Percentiles rank a stretch among this genome's conserved stretches.
Evolutionary conservation across 2,797 vertebrate genomes (phyloP).

Genomic region (Paramormyrops hopkinsi): DNA sequence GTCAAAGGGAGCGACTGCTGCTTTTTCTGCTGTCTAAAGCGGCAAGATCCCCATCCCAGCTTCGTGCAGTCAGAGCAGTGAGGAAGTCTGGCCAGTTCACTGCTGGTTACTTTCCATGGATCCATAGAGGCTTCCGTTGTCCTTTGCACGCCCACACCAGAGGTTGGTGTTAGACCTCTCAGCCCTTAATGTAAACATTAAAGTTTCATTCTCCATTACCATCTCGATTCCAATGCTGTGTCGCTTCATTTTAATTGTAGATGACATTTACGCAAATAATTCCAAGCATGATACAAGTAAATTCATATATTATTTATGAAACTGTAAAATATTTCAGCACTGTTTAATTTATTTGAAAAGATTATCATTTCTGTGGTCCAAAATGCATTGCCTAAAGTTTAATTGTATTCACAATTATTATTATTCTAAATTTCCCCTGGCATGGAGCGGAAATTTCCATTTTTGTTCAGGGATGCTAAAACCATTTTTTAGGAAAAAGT

Average conservation of each 20-base stretch:
- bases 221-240: constrained; percentile 7
- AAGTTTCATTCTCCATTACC: not conserved
- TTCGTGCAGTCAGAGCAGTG: not conserved
- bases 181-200: not conserved
- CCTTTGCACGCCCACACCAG: not conserved
- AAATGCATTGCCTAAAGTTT: constrained; percentile 51
- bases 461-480: constrained; percentile 14
- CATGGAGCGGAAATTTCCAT: constrained; percentile 40
- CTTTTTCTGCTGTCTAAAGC: not conserved
- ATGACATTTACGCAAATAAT: constrained; percentile 23
- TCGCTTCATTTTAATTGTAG: constrained; percentile 17
- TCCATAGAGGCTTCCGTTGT: not conserved
- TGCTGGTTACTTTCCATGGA: not conserved
- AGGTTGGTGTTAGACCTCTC: not conserved
- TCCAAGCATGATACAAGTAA: constrained; percentile 13
- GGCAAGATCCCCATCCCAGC: not conserved
- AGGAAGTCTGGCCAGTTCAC: not conserved
- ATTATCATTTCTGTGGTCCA: not conserved
- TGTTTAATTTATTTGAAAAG: constrained; percentile 46
- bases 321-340: constrained; percentile 40
- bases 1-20: not conserved
- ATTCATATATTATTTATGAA: constrained; percentile 36
- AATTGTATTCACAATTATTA: constrained; percentile 54
- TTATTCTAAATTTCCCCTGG: constrained; percentile 53
- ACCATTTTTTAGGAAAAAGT: not conserved